These are phyloP conservation scores for Paracanthobrama guichenoti DNA, from an alignment of 2,113 vertebrate genomes.

Conservation along the genomic window DNA sequence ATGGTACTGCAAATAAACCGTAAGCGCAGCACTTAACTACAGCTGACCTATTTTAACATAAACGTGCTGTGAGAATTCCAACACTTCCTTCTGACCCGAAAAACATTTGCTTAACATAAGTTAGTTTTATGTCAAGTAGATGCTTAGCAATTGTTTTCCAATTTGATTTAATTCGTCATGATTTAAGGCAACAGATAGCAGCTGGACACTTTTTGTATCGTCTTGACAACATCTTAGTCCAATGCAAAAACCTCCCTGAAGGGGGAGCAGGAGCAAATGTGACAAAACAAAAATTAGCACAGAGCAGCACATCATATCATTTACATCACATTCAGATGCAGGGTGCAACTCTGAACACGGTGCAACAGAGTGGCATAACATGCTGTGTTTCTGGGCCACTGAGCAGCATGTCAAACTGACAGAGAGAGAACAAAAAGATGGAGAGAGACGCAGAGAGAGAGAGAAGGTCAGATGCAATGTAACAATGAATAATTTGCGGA, in stretches of 20 bases:
- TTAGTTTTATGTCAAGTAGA: background rate
- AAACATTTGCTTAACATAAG: background rate
- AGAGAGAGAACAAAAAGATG: conserved; percentile 37
- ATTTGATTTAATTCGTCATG: background rate
- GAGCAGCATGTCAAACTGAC: conserved; percentile 72
- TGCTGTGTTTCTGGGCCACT: conserved; percentile 72
- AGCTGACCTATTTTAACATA: conserved; percentile 36
- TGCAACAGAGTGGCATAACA: conserved; percentile 73
- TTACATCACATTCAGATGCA: conserved; percentile 73
- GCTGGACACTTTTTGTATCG: background rate
- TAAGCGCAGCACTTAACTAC: background rate
- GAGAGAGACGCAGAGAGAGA: conserved; percentile 36
- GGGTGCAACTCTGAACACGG: conserved; percentile 62
- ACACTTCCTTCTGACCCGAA: conserved; percentile 3
- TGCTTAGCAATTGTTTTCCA: background rate
- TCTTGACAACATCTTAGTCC: conserved; percentile 7
- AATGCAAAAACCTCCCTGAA: conserved; percentile 45
- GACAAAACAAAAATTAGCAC: conserved; percentile 63
- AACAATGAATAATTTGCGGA: conserved; percentile 50
- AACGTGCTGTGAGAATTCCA: conserved; percentile 13
- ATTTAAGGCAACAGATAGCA: background rate
- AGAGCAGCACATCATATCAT: conserved; percentile 74
- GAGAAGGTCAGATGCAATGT: conserved; percentile 38
- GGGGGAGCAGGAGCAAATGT: conserved; percentile 60
- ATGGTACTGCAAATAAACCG: conserved; percentile 1